Conservation (phyloP, 2,113 vertebrate species). For the Chiloscyllium plagiosum region DNA sequence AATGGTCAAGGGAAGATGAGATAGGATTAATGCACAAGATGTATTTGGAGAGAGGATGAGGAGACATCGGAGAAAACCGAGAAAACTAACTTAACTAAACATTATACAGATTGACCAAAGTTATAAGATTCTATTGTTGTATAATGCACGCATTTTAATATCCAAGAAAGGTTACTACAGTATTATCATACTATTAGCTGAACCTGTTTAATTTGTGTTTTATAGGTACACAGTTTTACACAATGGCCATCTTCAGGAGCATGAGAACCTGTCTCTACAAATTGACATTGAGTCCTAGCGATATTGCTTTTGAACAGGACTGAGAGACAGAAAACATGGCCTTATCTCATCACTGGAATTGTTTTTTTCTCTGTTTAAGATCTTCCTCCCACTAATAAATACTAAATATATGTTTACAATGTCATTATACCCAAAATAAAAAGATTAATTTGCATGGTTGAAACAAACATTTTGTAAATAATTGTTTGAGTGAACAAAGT, state of each 20-base stretch:
- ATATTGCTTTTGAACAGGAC: slow-evolving; percentile 59
- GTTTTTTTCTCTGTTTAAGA: not conserved
- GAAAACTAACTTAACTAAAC: not conserved
- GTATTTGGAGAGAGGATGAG: not conserved
- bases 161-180: not conserved
- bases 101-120: not conserved
- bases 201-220: not conserved
- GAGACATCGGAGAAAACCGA: not conserved
- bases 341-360: slow-evolving; percentile 22
- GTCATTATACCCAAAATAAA: slow-evolving; percentile 6
- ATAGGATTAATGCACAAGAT: not conserved
- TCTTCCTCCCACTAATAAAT: not conserved
- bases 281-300: slow-evolving; percentile 62
- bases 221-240: slow-evolving; percentile 59
- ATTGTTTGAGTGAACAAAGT: not conserved
- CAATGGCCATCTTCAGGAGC: slow-evolving; percentile 60
- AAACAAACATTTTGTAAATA: not conserved
- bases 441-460: slow-evolving; percentile 4
- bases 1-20: not conserved
- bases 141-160: not conserved
- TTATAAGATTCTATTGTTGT: not conserved
- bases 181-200: slow-evolving; percentile 11
- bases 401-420: slow-evolving; percentile 12
- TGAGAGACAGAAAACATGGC: not conserved
- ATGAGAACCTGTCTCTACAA: slow-evolving; percentile 62